Conservation (phyloP, 2,888 invertebrate genomes). For the Tachina lurida region DNA sequence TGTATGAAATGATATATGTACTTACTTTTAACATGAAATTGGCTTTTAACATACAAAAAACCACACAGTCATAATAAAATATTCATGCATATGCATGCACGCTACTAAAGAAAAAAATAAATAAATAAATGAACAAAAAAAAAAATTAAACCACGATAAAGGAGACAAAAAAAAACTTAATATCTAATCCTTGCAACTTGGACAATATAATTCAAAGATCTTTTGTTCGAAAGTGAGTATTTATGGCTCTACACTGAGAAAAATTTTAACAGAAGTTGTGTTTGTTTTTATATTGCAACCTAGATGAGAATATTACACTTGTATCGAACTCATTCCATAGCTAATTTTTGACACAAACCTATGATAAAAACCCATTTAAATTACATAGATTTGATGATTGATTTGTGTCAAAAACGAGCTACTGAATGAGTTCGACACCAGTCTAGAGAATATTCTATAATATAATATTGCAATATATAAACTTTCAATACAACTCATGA, state of each 20-base stretch:
- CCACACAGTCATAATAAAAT: constrained; percentile 38
- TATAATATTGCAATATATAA: no score
- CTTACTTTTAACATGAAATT: constrained; percentile 68
- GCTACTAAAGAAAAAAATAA: constrained; percentile 2
- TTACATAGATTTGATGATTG: no score
- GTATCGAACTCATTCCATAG: no score
- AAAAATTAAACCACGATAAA: background rate
- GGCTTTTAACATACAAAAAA: constrained; percentile 43
- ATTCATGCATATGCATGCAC: constrained; percentile 57
- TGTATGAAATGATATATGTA: constrained; percentile 52
- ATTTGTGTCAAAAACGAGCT: no score
- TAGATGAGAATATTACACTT: no score
- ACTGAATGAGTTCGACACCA: no score
- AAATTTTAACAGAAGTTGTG: background rate
- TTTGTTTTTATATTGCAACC: no score
- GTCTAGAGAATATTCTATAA: no score
- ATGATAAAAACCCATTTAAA: no score
- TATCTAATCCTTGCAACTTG: constrained; percentile 34
- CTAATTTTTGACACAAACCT: no score
- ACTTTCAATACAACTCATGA: no score
- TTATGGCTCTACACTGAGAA: constrained; percentile 4
- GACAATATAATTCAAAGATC: constrained; percentile 33
- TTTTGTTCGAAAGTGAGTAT: constrained; percentile 9
- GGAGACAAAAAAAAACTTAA: background rate
- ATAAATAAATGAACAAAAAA: background rate